Evolutionary conservation across 1,140 invertebrate genomes (phyloP), one percentile per base, ranked within the genome.

Genomic region (Drosophila pallidifrons): DNA sequence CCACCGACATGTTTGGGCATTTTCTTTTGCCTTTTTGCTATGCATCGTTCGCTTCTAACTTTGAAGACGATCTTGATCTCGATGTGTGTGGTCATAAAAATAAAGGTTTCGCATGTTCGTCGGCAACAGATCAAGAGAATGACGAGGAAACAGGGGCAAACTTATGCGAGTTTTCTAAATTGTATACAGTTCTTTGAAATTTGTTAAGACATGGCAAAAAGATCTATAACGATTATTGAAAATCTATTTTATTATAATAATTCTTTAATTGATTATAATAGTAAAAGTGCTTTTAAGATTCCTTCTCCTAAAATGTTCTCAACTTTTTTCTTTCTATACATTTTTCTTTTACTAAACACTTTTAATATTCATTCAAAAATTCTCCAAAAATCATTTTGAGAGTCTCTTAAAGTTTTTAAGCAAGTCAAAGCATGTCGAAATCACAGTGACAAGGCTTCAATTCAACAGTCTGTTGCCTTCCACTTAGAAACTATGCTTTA

Each of bases 401-500:
- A 3, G 38, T 4, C 2, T 49, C 41, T 46, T 46, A 49, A 75
- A 61, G 25, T 57, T 55, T 4, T 61, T 38, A 15, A 13, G 65
- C 65, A 63, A 25, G 68, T 59, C 57, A 41, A 47, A 11, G 38
- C 58, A 57, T 55, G 51, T 68, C 47, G 16, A 43, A 16, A 15
- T 8, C 15, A 3, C 20, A 57, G 59, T 65, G 67, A 71, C 68
- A 70, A 64, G 38, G 61, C 68, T 47, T 46, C 46, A 71, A 67
- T 68, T 58, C 59, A 51, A 66, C 78, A 85, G 85, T 81, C 82
- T 86, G 82, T 86, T 79, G 75, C 77, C 82, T 67, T 65, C 49
- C 78, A 70, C 61, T 72, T 70, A 72, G 74, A 49, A 72, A 76
- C 83, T 76, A 82, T 88, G 80, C 85, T 83, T 89, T 89, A 88